phyloP scores from a whole-genome alignment of 2,797 vertebrate species.

The Melanotaenia parkinsoni region DNA sequence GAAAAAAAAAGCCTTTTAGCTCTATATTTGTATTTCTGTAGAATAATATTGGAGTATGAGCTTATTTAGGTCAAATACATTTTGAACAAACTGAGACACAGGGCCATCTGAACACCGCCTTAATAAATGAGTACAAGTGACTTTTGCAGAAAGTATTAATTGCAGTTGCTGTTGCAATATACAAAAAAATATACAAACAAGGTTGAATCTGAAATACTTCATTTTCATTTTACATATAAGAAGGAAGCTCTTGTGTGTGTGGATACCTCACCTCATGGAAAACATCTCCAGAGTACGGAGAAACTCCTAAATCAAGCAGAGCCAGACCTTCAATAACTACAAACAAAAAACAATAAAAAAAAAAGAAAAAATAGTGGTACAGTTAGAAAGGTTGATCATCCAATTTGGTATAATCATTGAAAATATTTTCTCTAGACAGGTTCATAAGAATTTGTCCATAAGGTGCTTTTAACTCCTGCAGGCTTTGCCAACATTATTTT shows the following conservation, averaged over 20 bases:
- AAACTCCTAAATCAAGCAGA: conserved; percentile 94
- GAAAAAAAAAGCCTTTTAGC: neutral
- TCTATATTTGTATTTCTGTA: neutral
- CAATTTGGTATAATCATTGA: neutral
- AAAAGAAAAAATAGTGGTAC: conserved; percentile 6
- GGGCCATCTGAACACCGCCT: fast-evolving
- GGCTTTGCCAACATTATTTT: neutral
- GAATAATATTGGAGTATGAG: neutral
- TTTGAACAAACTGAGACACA: neutral
- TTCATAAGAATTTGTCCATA: neutral
- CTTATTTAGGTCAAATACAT: neutral
- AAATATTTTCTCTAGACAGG: too few species aligned
- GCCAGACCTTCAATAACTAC: conserved; percentile 96
- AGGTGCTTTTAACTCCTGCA: neutral
- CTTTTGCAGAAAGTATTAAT: neutral
- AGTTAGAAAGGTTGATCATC: neutral
- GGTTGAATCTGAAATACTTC: neutral
- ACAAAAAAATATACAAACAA: too few species aligned
- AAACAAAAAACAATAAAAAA: conserved; percentile 2
- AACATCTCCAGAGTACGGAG: conserved; percentile 94
- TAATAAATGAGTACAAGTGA: neutral
- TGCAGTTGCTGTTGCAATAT: neutral
- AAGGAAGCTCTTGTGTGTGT: neutral
- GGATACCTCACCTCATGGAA: conserved; percentile 92
- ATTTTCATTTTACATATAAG: neutral